A percentile compares a stretch with the other conserved stretches of the same genome.
Conservation (phyloP, 2,888 invertebrate species). For the Ormia ochracea region DNA sequence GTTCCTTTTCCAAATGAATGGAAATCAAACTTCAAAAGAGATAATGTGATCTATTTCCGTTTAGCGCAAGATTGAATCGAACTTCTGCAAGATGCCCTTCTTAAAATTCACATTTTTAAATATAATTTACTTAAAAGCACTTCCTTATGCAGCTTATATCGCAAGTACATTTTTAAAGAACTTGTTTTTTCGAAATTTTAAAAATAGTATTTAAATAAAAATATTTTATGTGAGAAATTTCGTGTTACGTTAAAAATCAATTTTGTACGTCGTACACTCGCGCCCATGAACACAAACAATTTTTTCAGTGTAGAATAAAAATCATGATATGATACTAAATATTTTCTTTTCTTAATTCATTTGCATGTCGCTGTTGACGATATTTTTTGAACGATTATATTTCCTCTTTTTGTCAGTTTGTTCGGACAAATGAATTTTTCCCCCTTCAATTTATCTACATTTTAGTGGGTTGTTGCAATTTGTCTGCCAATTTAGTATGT, state of each 20-base stretch:
- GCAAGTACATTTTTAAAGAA: neutral
- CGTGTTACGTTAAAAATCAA: too few relatives aligned
- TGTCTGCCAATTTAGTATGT: conserved; percentile 44
- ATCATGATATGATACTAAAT: neutral
- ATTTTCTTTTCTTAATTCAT: neutral
- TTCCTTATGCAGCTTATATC: neutral
- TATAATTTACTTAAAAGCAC: neutral
- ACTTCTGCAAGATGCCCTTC: too few relatives aligned
- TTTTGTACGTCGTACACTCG: too few relatives aligned
- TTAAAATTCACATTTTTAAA: neutral
- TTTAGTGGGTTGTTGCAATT: conserved; percentile 56
- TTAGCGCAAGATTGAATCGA: too few relatives aligned
- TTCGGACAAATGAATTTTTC: conserved; percentile 53
- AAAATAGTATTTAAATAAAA: neutral
- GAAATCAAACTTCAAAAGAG: too few relatives aligned
- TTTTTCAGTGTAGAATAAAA: conserved; percentile 6
- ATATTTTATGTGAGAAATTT: neutral
- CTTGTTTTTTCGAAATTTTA: neutral
- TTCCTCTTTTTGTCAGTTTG: conserved; percentile 18
- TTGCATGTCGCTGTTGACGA: conserved; percentile 52
- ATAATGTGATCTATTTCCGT: too few relatives aligned
- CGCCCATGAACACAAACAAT: too few relatives aligned
- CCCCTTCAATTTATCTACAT: conserved; percentile 4
- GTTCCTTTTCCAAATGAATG: too few relatives aligned
- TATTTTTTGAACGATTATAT: conserved; percentile 10